Base-by-base conservation (phyloP, 1,140 invertebrate species). In the Drosophila ananassae region DNA sequence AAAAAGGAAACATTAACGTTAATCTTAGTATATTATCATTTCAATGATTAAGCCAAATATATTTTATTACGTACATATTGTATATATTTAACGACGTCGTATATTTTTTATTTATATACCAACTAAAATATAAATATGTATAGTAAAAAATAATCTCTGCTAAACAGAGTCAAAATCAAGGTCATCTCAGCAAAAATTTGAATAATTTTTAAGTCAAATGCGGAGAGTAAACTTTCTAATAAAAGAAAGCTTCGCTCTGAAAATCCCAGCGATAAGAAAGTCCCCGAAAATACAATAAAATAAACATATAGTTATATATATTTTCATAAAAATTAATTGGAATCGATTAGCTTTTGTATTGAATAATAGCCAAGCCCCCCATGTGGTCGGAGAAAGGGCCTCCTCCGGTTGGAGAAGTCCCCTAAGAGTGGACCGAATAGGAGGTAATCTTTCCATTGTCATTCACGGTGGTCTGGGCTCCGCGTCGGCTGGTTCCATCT, bases 361-460 rank as follows among this genome's bases (percentile, higher is more conserved):
- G 25, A 12, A 39, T 39, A 9, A 9, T 41, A 25, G 48, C 48
- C 58, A 12, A 53, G 24, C 58, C 24, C 7, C 41, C 41, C n/a
- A 44, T 17, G 41, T 44, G 13, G 41, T 44, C 5, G 41, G 24
- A 4, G 21, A 47, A 8, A n/a, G 41, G n/a, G 12, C 25, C 25
- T 28, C 25, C 25, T 28, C 25, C 25, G 25, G 25, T 28, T 6
- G 6, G 2, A 5, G 25, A 28, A 6, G 5, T 21, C 3, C 3
- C 56, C 47, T 90, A 91, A 32, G 90, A 91, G 58, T 91, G 79
- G 21, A 95, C 93, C 28, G 93, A 94, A 72, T 95, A 95, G 58
- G 93, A 93, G 30, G 93, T 94, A 50, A 96, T 91, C 78, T 94
- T 94, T 78, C 95, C 95, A 77, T 96, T 95, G 68, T 96, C 94